These are phyloP conservation scores for Epistrophe eligans DNA, from an alignment of 2,888 invertebrate genomes.

Conservation along the genomic window DNA sequence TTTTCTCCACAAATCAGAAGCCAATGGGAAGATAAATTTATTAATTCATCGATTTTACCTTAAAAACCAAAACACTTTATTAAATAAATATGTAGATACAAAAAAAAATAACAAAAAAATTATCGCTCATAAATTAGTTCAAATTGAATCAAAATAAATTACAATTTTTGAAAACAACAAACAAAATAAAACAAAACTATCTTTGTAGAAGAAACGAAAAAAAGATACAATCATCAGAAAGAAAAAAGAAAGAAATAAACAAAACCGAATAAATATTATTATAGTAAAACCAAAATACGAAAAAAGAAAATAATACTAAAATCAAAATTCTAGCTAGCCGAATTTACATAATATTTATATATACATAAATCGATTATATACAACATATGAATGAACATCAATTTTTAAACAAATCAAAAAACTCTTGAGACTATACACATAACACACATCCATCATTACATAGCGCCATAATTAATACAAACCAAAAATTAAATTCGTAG, in stretches of 20 bases:
- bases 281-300: slow-evolving; percentile 43
- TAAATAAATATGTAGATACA: not conserved
- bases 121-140: slow-evolving; percentile 44
- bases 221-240: slow-evolving; percentile 39
- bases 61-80: not conserved
- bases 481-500: slow-evolving; percentile 33
- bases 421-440: slow-evolving; percentile 38
- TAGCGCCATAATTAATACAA: slow-evolving; percentile 21
- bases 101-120: not conserved
- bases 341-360: slow-evolving; percentile 58
- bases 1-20: slow-evolving; percentile 82
- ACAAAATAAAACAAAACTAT: slow-evolving; percentile 56
- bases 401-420: slow-evolving; percentile 21
- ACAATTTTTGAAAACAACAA: slow-evolving; percentile 52
- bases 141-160: slow-evolving; percentile 41
- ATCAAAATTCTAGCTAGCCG: slow-evolving; percentile 64
- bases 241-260: slow-evolving; percentile 30
- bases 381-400: slow-evolving; percentile 23
- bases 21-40: slow-evolving; percentile 79
- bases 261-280: slow-evolving; percentile 14
- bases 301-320: slow-evolving; percentile 25
- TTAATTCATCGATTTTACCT: slow-evolving; percentile 53
- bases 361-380: slow-evolving; percentile 20
- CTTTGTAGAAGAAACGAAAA: slow-evolving; percentile 61
- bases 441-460: slow-evolving; percentile 38